Conservation (phyloP, 2,113 vertebrate genomes). For the Forbesichthys papilliferus region DNA sequence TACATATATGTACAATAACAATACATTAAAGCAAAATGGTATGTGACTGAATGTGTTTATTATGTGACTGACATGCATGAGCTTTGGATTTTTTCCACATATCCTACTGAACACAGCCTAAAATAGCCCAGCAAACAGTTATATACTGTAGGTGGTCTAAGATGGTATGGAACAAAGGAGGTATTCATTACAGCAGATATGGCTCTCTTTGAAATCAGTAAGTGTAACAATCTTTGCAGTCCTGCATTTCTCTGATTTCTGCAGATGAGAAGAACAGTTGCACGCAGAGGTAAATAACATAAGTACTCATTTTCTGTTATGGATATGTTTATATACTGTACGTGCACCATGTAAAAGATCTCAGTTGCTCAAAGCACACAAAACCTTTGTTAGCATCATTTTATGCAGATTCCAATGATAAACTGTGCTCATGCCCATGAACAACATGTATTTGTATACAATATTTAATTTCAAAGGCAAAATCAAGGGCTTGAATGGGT, state of each 20-base stretch:
- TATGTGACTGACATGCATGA: neutral
- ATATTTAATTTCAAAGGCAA: constrained; percentile 79
- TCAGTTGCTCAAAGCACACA: constrained; percentile 66
- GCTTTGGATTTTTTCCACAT: neutral
- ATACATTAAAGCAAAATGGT: too few relatives aligned
- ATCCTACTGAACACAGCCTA: neutral
- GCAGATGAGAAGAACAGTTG: constrained; percentile 58
- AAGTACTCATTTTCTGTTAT: constrained; percentile 70
- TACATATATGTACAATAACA: constrained; percentile 15
- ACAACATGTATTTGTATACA: constrained; percentile 76
- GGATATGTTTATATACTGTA: constrained; percentile 71
- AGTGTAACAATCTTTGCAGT: constrained; percentile 50
- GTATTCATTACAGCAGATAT: constrained; percentile 35
- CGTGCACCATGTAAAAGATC: constrained; percentile 55
- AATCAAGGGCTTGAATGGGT: constrained; percentile 68
- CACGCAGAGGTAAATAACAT: constrained; percentile 50
- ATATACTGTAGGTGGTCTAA: constrained; percentile 60
- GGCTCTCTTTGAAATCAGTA: constrained; percentile 63
- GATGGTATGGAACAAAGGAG: constrained; percentile 31
- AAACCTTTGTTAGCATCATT: constrained; percentile 70
- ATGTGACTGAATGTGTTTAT: neutral
- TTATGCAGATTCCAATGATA: constrained; percentile 75
- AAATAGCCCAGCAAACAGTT: constrained; percentile 9
- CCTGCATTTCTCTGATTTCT: constrained; percentile 69
- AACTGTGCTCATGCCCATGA: constrained; percentile 66